These are phyloP conservation scores for Prionace glauca DNA, from an alignment of 2,797 vertebrate genomes.

Conservation along the genomic window DNA sequence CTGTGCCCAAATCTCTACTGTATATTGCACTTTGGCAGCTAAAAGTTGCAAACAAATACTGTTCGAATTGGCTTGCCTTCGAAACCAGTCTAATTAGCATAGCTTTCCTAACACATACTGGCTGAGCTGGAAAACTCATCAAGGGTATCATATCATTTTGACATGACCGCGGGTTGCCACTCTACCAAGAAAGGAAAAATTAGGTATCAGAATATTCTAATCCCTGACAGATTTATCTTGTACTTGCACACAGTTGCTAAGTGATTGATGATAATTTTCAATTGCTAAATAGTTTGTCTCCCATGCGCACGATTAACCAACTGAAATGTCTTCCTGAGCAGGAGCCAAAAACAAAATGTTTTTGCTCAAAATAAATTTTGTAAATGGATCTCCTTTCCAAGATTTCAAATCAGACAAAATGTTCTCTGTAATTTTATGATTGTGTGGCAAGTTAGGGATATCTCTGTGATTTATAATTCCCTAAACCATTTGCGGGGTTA, in stretches of 20 bases:
- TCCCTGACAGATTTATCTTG: not conserved
- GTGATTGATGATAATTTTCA: not conserved
- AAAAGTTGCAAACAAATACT: not conserved
- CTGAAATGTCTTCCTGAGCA: not conserved
- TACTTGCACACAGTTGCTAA: not conserved
- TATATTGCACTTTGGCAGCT: not conserved
- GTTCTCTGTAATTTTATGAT: not conserved
- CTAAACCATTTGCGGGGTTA: not conserved
- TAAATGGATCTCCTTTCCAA: not conserved
- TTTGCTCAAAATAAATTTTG: not conserved
- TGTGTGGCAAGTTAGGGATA: not conserved
- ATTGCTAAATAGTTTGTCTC: not conserved
- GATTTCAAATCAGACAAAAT: not conserved
- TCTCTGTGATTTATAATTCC: not conserved
- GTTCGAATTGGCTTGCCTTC: not conserved
- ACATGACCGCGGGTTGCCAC: not conserved
- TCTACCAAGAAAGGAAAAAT: not conserved
- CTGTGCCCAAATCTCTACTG: not conserved
- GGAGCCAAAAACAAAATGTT: not conserved
- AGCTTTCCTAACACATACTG: not conserved
- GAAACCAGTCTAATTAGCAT: not conserved
- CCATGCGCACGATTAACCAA: not conserved
- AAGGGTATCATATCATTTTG: not conserved
- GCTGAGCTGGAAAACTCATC: not conserved
- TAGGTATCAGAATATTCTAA: not conserved